These are phyloP conservation scores for Drosophila kambysellisi DNA, from an alignment of 2,888 invertebrate genomes.

Conservation along the genomic window DNA sequence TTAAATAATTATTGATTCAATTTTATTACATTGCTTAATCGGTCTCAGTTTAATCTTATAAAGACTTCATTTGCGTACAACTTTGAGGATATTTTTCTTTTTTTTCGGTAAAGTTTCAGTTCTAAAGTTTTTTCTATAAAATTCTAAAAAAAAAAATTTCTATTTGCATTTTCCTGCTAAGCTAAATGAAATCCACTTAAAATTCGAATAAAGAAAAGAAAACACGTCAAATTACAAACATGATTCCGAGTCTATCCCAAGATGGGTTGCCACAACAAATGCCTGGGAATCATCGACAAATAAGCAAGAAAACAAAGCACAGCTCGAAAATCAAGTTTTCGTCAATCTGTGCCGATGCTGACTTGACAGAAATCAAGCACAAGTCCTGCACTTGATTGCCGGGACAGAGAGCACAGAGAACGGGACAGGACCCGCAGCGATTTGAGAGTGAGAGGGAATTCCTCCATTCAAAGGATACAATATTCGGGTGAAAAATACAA, in stretches of 20 bases:
- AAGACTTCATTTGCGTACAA: not conserved
- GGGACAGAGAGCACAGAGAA: not conserved
- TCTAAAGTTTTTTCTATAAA: not conserved
- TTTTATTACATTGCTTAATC: too few relatives aligned
- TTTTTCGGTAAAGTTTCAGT: not conserved
- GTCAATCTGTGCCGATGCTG: conserved; percentile 46
- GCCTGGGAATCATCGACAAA: conserved; percentile 55
- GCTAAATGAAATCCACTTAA: conserved; percentile 53
- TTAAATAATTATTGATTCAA: not conserved
- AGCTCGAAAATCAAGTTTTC: conserved; percentile 61
- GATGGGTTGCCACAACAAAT: conserved; percentile 15
- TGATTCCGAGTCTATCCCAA: conserved; percentile 32
- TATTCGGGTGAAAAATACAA: conserved; percentile 53
- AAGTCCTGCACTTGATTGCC: conserved; percentile 61
- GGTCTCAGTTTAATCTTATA: not conserved
- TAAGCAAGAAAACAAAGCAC: not conserved
- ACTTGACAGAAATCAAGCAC: conserved; percentile 74
- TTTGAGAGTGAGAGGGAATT: conserved; percentile 11
- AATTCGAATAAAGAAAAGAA: conserved; percentile 32
- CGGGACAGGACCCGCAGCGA: conserved; percentile 40
- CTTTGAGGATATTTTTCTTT: not conserved
- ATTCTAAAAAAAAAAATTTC: not conserved
- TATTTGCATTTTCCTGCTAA: not conserved
- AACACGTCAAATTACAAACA: conserved; percentile 57
- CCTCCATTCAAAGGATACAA: conserved; percentile 10